Evolutionary conservation across 2,888 invertebrate species (phyloP).

Genomic region (Suillia variegata): DNA sequence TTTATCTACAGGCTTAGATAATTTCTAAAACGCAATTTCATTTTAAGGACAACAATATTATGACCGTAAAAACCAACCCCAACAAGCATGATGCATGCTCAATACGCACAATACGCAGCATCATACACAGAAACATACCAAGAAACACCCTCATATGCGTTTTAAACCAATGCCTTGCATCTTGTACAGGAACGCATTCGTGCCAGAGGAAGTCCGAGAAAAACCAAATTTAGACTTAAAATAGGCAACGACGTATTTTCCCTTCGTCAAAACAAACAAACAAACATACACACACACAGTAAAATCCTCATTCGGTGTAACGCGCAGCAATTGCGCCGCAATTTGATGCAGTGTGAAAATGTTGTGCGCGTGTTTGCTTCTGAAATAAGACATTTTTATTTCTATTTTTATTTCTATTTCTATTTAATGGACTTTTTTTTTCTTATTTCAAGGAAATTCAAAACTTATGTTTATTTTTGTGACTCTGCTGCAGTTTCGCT

Average conservation of each 20-base stretch:
- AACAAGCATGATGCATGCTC: too few species aligned
- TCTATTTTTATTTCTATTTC: background rate
- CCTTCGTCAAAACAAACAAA: too few species aligned
- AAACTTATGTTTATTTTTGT: background rate
- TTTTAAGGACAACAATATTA: too few species aligned
- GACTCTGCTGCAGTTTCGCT: background rate
- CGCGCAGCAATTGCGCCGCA: background rate
- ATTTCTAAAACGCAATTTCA: too few species aligned
- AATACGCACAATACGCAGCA: too few species aligned
- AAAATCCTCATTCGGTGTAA: slow-evolving; percentile 24
- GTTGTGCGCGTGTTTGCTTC: slow-evolving; percentile 1
- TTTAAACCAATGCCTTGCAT: background rate
- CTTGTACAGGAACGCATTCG: too few species aligned
- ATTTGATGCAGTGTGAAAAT: slow-evolving; percentile 6
- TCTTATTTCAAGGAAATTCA: slow-evolving; percentile 13
- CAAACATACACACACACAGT: slow-evolving; percentile 18
- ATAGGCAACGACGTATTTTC: background rate
- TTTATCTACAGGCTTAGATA: too few species aligned
- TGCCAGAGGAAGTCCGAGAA: background rate
- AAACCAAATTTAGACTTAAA: slow-evolving; percentile 16
- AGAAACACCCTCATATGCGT: background rate
- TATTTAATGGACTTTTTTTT: slow-evolving; percentile 13
- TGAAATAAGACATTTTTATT: background rate
- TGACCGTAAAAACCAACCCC: too few species aligned
- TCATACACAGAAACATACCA: background rate